These are phyloP conservation scores for Dexiosoma caninum DNA, from an alignment of 2,888 invertebrate genomes.

Conservation along the genomic window DNA sequence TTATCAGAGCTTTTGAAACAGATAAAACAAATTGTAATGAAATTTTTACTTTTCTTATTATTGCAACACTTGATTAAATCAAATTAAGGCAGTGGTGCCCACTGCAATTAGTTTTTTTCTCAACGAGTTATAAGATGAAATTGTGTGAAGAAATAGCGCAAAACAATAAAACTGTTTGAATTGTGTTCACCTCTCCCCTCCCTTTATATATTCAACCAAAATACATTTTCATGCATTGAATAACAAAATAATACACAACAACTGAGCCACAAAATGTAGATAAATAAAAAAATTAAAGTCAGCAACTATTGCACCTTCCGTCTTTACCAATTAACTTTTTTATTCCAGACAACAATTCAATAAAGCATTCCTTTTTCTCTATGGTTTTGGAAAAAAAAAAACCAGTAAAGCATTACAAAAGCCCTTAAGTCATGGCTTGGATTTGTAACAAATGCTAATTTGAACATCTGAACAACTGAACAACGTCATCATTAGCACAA, in stretches of 20 bases:
- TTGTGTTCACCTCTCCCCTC: neutral
- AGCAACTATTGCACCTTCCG: neutral
- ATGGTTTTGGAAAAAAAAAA: neutral
- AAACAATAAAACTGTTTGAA: neutral
- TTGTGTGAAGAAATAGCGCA: neutral
- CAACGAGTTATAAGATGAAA: neutral
- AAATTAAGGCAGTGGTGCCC: neutral
- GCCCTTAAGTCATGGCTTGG: conserved; percentile 26
- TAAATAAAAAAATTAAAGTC: neutral
- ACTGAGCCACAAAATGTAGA: neutral
- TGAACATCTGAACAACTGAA: conserved; percentile 13
- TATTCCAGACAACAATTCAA: neutral
- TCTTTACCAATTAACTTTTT: conserved; percentile 1
- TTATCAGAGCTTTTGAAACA: too few relatives aligned
- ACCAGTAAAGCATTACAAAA: neutral
- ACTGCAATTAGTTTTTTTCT: neutral
- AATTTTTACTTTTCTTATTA: neutral
- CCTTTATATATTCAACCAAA: neutral
- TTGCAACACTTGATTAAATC: neutral
- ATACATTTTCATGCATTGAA: neutral
- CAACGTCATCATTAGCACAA: conserved; percentile 19
- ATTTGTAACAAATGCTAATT: conserved; percentile 23
- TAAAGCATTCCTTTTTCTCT: neutral
- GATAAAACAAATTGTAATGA: neutral
- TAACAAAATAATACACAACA: neutral